Conservation (phyloP, 2,113 vertebrate genomes). For the Propithecus coquereli region DNA sequence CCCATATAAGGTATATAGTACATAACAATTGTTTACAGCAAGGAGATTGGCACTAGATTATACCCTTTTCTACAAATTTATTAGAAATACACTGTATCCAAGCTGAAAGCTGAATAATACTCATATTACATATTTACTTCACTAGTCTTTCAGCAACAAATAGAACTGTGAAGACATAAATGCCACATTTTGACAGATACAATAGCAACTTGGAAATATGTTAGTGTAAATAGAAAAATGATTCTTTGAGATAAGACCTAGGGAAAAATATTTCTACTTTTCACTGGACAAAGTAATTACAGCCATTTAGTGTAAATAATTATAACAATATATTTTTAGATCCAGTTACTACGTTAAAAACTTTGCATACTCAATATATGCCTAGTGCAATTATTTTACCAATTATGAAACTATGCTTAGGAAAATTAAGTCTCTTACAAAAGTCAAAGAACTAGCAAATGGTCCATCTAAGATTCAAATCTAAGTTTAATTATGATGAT, state of each 20-base stretch:
- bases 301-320: background rate
- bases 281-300: background rate
- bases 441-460: background rate
- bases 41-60: background rate
- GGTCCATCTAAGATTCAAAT: background rate
- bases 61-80: background rate
- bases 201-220: background rate
- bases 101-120: background rate
- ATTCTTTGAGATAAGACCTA: background rate
- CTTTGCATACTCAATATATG: background rate
- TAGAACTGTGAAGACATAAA: background rate
- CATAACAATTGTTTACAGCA: background rate
- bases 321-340: background rate
- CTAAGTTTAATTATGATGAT: background rate
- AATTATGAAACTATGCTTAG: background rate
- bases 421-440: background rate
- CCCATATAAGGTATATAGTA: background rate
- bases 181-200: background rate
- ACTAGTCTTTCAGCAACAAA: background rate
- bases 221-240: background rate
- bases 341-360: background rate
- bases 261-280: background rate
- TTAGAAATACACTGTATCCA: background rate
- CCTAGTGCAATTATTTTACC: background rate
- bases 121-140: background rate